Evolutionary conservation across 1,140 invertebrate genomes (phyloP), one percentile per base, ranked within the genome.

Genomic region (Formica exsecta): DNA sequence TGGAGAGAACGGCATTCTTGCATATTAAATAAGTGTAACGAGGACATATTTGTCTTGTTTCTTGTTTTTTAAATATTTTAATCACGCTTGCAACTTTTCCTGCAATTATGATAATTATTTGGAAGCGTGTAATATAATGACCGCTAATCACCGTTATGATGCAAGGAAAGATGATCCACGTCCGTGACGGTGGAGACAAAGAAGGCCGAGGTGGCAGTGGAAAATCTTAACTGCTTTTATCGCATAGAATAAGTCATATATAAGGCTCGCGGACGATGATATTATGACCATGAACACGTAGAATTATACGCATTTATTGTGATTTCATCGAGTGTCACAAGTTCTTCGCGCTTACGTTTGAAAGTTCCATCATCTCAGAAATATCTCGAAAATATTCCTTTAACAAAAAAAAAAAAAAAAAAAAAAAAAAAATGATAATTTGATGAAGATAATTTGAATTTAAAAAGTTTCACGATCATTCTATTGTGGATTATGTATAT

Each of bases 221-320:
- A 77, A 90, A 90, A 89, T 89, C 87, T 66, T 76, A 70, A 88
- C 62, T 86, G 59, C 89, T 87, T 89, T 90, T 89, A 89, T 66
- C 85, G 66, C 65, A 71, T 29, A 22, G 79, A 51, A 84, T 57
- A 89, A 86, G 62, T 89, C 87, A 86, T 71, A 59, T 51, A 57
- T 51, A 80, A 66, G 66, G 73, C 41, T 54, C 61, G 66, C 44
- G 13, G 19, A 41, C 7, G 6, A 16, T 59, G 48, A 88, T 74
- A 85, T 86, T 44, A 44, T 9, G 57, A 71, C 76, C 59, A 57
- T 54, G 68, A 81, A 89, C 86, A 89, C 81, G 75, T 81, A 73
- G 61, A 64, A 77, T 11, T 32, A 19, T 19, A 16, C 32, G 36
- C 62, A 80, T 90, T 89, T 90, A 86, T 64, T 85, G 73, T 90